These are phyloP conservation scores for Condylura cristata DNA, from an alignment of 2,113 vertebrate species.

Conservation along the genomic window DNA sequence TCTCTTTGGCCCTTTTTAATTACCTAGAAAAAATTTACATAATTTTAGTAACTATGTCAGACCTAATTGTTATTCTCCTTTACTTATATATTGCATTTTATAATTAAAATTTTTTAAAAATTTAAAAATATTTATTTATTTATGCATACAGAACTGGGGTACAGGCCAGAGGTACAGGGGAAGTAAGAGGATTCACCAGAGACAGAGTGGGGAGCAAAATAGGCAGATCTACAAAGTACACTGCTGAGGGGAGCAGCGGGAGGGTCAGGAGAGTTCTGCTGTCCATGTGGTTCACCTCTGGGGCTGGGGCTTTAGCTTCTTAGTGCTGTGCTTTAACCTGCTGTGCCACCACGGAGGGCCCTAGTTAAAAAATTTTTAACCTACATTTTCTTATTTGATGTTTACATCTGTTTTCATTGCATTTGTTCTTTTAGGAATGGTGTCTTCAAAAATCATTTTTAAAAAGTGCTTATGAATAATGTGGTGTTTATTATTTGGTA, in stretches of 20 bases:
- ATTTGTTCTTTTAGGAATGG: slow-evolving; percentile 1
- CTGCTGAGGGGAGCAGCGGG: no score
- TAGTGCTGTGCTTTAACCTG: no score
- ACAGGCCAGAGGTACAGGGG: no score
- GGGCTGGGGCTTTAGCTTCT: no score
- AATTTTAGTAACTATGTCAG: neutral
- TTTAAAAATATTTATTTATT: no score
- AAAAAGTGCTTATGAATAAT: neutral
- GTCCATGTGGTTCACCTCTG: no score
- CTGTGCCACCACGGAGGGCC: no score
- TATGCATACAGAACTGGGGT: no score
- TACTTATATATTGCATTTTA: neutral
- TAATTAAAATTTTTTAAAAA: neutral
- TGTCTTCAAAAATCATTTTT: neutral
- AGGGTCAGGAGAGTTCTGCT: no score
- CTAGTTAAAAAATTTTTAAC: neutral
- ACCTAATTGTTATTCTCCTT: neutral
- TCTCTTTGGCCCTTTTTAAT: neutral
- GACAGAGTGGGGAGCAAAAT: no score
- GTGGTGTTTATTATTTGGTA: neutral
- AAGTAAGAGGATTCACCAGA: no score
- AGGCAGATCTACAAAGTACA: no score
- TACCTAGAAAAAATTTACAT: neutral
- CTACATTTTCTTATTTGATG: slow-evolving; percentile 23
- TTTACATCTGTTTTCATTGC: slow-evolving; percentile 37